These are phyloP conservation scores for Macrophya alboannulata DNA, from an alignment of 2,888 invertebrate species.

Conservation along the genomic window DNA sequence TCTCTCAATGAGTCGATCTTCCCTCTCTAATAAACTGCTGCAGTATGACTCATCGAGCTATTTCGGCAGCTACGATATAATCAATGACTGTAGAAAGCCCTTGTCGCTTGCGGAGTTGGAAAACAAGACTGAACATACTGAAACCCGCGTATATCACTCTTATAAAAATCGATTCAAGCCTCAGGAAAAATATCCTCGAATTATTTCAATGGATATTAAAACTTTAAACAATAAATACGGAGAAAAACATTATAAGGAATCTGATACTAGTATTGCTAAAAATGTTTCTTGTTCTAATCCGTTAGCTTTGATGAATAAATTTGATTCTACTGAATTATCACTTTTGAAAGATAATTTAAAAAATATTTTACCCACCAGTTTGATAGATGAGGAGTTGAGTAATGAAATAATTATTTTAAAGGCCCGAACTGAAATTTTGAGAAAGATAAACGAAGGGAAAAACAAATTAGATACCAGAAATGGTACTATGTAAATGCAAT, in stretches of 20 bases:
- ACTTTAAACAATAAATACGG: not conserved
- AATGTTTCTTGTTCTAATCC: not conserved
- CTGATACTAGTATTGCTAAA: not conserved
- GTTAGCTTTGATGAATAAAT: not conserved
- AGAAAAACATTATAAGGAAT: not conserved
- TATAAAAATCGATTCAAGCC: not conserved
- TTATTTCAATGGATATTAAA: not conserved
- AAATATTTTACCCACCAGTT: not conserved
- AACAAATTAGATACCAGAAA: conserved; percentile 7
- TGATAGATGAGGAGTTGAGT: conserved; percentile 22
- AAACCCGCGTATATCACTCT: not conserved
- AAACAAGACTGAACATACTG: conserved; percentile 28
- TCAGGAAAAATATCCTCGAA: not conserved
- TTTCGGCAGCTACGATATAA: not conserved
- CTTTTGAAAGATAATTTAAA: not conserved
- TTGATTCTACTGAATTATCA: not conserved
- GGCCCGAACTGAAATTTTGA: conserved; percentile 10
- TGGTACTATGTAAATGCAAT: not conserved
- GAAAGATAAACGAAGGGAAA: conserved; percentile 6
- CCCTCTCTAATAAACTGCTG: conserved; percentile 16
- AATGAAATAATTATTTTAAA: not conserved
- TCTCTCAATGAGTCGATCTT: not conserved
- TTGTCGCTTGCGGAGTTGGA: not conserved
- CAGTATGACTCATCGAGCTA: conserved; percentile 16
- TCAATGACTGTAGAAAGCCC: not conserved